Base-by-base conservation (phyloP, 2,797 vertebrate genomes). In the Vipera ursinii region DNA sequence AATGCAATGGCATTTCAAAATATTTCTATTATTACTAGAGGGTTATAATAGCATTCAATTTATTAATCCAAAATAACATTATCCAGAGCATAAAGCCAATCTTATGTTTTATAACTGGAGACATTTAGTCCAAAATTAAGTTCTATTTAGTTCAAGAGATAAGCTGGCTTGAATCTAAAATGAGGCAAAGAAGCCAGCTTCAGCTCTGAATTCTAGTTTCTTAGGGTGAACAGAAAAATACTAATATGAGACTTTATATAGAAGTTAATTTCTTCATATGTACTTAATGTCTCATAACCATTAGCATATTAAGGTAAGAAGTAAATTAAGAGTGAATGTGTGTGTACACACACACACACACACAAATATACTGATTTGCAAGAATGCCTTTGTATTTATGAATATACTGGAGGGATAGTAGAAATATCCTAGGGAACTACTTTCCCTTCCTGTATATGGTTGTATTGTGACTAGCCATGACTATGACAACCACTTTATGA, bases 11-110 rank as follows among this genome's bases (percentile, higher is more conserved):
- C 86, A 92, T 55, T 20, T 65, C 93, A 92, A 91, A 96, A 95
- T 20, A 0, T 93, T 95, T 96, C 93, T 95, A 92, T 96, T 94
- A 92, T 89, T 91, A 90, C 92, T 65, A 95, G 94, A 89, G 60
- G n/a, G 94, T 94, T 94, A 22, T 95, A 97, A 96, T n/a, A 95
- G 8, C 92, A 93, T 88, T 88, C 78, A 91, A 90, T 92, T 96
- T 94, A 91, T 96, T 96, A 96, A 94, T 65, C 93, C 89, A 93
- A 91, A 96, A 94, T 61, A 93, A 90, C 90, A 92, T 94, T 94
- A 94, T 86, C 94, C 86, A 94, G 73, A 88, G 90, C 26, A 89
- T 59, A 94, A 82, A 94, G 26, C n/a, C 1, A 3, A 65, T 86
- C 89, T 86, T 94, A 90, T 94, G 61, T 57, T 55, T 94, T 96